Conservation (phyloP, 2,797 vertebrate species). For the Lagocephalus sceleratus region DNA sequence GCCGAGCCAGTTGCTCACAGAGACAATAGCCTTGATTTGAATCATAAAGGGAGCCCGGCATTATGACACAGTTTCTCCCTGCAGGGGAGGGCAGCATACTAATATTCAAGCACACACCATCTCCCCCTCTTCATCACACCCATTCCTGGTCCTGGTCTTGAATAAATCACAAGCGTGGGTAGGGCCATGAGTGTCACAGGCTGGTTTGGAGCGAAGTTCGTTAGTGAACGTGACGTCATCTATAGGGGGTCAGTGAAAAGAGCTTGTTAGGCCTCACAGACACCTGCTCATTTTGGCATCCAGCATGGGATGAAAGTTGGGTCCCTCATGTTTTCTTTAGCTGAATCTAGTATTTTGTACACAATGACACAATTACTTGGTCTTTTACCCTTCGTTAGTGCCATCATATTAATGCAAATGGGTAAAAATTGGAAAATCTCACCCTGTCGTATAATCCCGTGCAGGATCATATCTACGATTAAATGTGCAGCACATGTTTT, state of each 20-base stretch:
- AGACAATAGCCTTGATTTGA: conserved; percentile 82
- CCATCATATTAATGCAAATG: conserved; percentile 14
- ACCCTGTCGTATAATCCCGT: background rate
- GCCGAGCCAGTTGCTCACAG: conserved; percentile 72
- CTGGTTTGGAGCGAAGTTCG: conserved; percentile 65
- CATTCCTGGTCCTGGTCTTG: conserved; percentile 57
- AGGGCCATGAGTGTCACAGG: conserved; percentile 63
- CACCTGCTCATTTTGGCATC: conserved; percentile 72
- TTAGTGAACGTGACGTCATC: conserved; percentile 70
- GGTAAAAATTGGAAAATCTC: conserved; percentile 16
- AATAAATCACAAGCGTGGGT: conserved; percentile 74
- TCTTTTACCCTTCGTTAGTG: conserved; percentile 19
- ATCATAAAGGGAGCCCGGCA: conserved; percentile 79
- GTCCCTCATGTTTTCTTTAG: conserved; percentile 40
- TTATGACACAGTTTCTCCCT: conserved; percentile 85
- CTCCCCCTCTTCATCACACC: conserved; percentile 49
- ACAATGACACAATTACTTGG: conserved; percentile 25
- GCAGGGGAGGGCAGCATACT: conserved; percentile 71
- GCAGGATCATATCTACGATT: conserved; percentile 2
- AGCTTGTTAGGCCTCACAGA: conserved; percentile 64
- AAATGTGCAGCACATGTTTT: background rate
- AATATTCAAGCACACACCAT: conserved; percentile 69
- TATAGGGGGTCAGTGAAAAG: conserved; percentile 63
- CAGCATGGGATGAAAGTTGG: conserved; percentile 44
- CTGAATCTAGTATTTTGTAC: conserved; percentile 36